phyloP scores from a whole-genome alignment of 2,797 vertebrate species.

The Silurus lanzhouensis region DNA sequence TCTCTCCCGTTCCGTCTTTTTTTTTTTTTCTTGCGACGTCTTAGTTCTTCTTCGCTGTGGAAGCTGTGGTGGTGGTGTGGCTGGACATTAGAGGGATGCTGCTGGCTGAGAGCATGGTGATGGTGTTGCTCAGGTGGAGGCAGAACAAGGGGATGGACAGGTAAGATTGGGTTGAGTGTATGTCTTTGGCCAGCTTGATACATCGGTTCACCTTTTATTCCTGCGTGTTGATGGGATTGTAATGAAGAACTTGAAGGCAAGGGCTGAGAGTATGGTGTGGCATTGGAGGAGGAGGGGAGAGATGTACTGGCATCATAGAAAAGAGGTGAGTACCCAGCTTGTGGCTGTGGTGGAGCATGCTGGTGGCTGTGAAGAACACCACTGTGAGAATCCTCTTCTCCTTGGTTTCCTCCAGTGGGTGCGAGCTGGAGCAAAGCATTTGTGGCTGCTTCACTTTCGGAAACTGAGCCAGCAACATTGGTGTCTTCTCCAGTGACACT shows the following conservation, averaged over 20 bases:
- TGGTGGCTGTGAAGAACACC: slow-evolving; percentile 77
- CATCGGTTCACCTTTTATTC: slow-evolving; percentile 80
- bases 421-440: slow-evolving; percentile 80
- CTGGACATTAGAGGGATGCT: slow-evolving; percentile 74
- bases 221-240: slow-evolving; percentile 77
- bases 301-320: slow-evolving; percentile 76
- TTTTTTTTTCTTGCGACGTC: slow-evolving; percentile 80
- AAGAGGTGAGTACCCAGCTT: slow-evolving; percentile 76
- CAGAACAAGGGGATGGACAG: slow-evolving; percentile 74
- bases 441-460: slow-evolving; percentile 81
- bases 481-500: slow-evolving; percentile 68
- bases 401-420: slow-evolving; percentile 71
- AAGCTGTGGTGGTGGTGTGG: slow-evolving; percentile 72
- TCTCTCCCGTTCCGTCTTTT: slow-evolving; percentile 66
- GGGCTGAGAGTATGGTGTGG: slow-evolving; percentile 75
- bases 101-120: slow-evolving; percentile 70
- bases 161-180: slow-evolving; percentile 74
- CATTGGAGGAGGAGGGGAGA: slow-evolving; percentile 71
- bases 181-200: slow-evolving; percentile 74
- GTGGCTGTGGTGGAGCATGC: slow-evolving; percentile 71
- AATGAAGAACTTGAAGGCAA: slow-evolving; percentile 80
- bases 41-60: slow-evolving; percentile 73
- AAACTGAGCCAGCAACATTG: slow-evolving; percentile 70
- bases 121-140: slow-evolving; percentile 74
- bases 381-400: slow-evolving; percentile 69